Evolutionary conservation across 2,113 vertebrate genomes (phyloP), one percentile per base, ranked within the genome.

Genomic region (Leptobrachium ailaonicum): DNA sequence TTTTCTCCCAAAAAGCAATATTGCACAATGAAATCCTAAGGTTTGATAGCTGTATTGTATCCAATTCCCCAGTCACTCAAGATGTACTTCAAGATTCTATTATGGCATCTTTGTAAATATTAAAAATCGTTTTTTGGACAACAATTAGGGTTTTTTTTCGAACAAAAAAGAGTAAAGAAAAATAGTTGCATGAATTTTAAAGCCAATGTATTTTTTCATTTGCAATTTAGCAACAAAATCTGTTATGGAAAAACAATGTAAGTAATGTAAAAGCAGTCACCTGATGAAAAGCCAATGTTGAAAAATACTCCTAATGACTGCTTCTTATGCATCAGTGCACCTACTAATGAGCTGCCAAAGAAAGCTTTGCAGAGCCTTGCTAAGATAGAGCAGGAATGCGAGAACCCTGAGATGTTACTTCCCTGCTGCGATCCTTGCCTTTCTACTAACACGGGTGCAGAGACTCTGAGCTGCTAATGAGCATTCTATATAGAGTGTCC

Each of bases 281-380:
- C 93, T 95, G 95, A 97, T 98, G 95, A 95, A 95, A 96, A 95
- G 94, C 87, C 90, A 94, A 87, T 94, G 95, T 95, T 94, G 92
- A 92, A 96, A 96, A 95, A 95, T 93, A 93, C 93, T 95, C 95
- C 95, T 97, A 98, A 99, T 98, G 96, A 98, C 96, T 95, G 96
- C 96, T 96, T 98, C 96, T 98, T 98, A 98, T 98, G 98, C 97
- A 98, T 98, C 97, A 96, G 93, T 96, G 96, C 95, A 94, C 94
- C 94, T 98, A 95, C 98, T 99, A 99, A 99, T 98, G 98, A 99
- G 97, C 98, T 98, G 97, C 95, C 96, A 97, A 96, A 94, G 96
- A 94, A 95, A 95, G 95, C 95, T 96, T 95, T 96, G 93, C 93
- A 92, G 96, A 94, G 94, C 95, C 89, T 94, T 94, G 94, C 93